Conservation (phyloP, 2,797 vertebrate genomes). For the Anguilla obscura region DNA sequence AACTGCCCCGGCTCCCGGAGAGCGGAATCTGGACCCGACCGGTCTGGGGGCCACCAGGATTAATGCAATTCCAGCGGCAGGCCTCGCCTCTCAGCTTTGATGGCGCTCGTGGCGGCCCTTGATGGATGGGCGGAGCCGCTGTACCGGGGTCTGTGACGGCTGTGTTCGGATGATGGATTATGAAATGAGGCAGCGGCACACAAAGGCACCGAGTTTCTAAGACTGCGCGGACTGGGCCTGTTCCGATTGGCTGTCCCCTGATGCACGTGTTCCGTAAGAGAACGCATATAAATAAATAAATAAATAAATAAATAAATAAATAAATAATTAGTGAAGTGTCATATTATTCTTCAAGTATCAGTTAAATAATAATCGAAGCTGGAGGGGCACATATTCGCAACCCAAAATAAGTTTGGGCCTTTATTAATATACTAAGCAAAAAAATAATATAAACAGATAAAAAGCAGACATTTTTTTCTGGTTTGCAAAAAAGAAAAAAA, state of each 20-base stretch:
- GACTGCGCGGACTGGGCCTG: conserved; percentile 40
- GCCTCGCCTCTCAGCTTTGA: conserved; percentile 74
- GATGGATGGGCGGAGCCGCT: conserved; percentile 69
- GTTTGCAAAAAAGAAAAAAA: no score
- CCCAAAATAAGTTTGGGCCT: not conserved
- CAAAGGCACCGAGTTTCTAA: conserved; percentile 55
- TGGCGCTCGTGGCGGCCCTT: conserved; percentile 68
- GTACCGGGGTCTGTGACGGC: conserved; percentile 66
- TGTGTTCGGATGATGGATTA: conserved; percentile 72
- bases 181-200: conserved; percentile 78
- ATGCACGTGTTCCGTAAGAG: conserved; percentile 43
- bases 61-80: conserved; percentile 71
- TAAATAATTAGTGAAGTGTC: not conserved
- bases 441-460: not conserved
- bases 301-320: not conserved
- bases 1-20: conserved; percentile 71
- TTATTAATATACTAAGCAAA: not conserved
- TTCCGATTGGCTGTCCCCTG: conserved; percentile 17
- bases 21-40: conserved; percentile 41
- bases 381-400: not conserved
- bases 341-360: conserved; percentile 60
- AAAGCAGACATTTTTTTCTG: not conserved
- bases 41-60: conserved; percentile 62
- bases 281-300: conserved; percentile 31
- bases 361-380: conserved; percentile 37